Percentiles rank a stretch among this genome's conserved stretches.
Conservation (phyloP, 2,797 vertebrate genomes). For the Melanotaenia boesemani region DNA sequence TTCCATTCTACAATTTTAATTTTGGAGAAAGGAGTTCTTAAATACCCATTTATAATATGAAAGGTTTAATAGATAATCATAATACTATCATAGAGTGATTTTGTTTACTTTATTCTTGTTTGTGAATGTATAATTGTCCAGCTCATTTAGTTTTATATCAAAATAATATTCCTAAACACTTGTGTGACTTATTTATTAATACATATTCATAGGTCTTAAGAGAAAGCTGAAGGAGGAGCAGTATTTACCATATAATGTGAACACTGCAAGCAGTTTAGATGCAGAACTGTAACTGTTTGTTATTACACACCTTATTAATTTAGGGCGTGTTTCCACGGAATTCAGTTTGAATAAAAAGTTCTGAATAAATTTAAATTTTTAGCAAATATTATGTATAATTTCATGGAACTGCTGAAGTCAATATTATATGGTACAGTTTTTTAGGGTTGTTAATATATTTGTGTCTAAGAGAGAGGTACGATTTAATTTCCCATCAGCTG, state of each 20-base stretch:
- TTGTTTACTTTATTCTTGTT: not conserved
- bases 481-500: not conserved
- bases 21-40: constrained; percentile 2
- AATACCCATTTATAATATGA: constrained; percentile 15
- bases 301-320: not conserved
- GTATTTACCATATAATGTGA: not conserved
- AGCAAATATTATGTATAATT: not conserved
- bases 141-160: not conserved
- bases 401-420: not conserved
- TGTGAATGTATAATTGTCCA: not conserved
- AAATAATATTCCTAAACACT: not conserved
- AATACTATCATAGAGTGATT: not conserved
- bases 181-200: not conserved
- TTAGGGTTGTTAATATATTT: not conserved
- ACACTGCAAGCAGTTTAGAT: not conserved
- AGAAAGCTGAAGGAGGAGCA: not conserved
- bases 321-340: too few species aligned
- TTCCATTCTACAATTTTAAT: constrained; percentile 19
- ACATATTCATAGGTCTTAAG: not conserved
- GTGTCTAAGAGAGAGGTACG: not conserved
- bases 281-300: not conserved
- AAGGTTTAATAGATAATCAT: constrained; percentile 14
- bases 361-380: not conserved
- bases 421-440: not conserved
- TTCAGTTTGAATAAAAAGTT: too few species aligned